Evolutionary conservation across 2,113 vertebrate genomes (phyloP), one percentile per base, ranked within the genome.

Genomic region (Lagopus muta): DNA sequence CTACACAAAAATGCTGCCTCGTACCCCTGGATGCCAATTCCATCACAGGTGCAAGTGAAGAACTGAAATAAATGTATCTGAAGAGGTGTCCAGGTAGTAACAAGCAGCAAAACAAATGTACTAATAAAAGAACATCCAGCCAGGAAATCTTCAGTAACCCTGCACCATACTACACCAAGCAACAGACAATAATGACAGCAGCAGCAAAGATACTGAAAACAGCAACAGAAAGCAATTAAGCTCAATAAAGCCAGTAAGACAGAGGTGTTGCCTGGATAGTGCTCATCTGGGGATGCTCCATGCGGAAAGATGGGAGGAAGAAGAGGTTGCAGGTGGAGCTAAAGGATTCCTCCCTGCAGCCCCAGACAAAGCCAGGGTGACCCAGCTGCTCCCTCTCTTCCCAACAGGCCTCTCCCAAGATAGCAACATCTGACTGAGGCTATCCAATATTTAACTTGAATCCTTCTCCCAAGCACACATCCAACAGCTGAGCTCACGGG

Each of bases 231-330:
- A 81, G 42, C 62, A 60, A 86, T 50, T 62, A 67, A 81, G 22
- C 65, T 78, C 47, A 86, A 64, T 88, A 76, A 90, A 92, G 77
- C 73, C 45, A 62, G 66, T 74, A 74, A 74, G 55, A 48, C n/a
- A 76, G 20, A 95, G 48, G 73, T 45, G 60, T 25, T 83, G 50
- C 64, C 50, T 66, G 42, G 18, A 21, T 80, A 80, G 27, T 36
- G 15, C 25, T 62, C 86, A 17, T 43, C 64, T 80, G 36, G 60
- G 40, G 8, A 24, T 48, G 42, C n/a, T 81, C 45, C 0, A 1
- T n/a, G 45, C 91, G 25, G 21, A 87, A 12, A 58, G 16, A 32
- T 17, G 83, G 20, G 17, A 57, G 69, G 60, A 40, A 73, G 58
- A 16, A 83, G 50, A 74, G 30, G 13, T 21, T 71, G 34, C 21